Percentiles rank a stretch among this genome's conserved stretches.
Conservation (phyloP, 2,113 vertebrate genomes). For the Bos indicus region DNA sequence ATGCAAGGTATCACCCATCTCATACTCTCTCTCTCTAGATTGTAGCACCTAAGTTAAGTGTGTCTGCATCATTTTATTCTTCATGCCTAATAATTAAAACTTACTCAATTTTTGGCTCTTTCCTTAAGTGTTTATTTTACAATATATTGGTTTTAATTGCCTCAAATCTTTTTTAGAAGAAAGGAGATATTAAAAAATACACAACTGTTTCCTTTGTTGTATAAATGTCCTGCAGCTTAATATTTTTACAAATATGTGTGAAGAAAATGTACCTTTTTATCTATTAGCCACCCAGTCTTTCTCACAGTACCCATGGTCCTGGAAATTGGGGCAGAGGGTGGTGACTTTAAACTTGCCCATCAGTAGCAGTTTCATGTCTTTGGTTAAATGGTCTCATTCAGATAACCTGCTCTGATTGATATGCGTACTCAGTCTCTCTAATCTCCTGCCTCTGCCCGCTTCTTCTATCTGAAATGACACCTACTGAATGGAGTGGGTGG, state of each 20-base stretch:
- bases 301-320: not conserved
- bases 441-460: not conserved
- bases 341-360: not conserved
- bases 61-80: not conserved
- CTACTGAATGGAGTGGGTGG: not conserved
- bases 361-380: not conserved
- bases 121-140: not conserved
- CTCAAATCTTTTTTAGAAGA: not conserved
- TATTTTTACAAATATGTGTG: not conserved
- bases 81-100: not conserved
- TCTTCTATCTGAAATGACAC: not conserved
- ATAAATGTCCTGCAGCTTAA: not conserved
- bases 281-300: not conserved
- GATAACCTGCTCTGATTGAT: not conserved
- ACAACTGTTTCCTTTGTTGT: not conserved
- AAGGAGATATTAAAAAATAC: not conserved
- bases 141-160: not conserved
- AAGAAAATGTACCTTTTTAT: not conserved
- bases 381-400: not conserved
- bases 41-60: not conserved
- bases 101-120: not conserved
- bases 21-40: not conserved
- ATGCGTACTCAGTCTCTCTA: not conserved
- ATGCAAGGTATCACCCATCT: not conserved
- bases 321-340: not conserved